These are phyloP conservation scores for Pelosia muscerda DNA, from an alignment of 2,888 invertebrate genomes.

Conservation along the genomic window DNA sequence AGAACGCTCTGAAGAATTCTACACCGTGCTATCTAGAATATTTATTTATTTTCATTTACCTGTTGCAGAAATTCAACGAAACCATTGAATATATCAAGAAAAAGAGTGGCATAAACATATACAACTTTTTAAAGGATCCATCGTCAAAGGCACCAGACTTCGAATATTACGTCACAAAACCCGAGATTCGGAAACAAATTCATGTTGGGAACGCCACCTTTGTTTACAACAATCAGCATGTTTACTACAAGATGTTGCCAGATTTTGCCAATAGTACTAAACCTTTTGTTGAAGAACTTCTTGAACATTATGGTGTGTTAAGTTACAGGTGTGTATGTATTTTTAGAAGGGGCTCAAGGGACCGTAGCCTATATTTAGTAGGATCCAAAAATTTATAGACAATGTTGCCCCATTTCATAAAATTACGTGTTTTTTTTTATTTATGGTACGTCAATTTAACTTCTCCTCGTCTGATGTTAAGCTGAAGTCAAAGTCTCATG, in stretches of 20 bases:
- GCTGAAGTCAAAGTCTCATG: no score
- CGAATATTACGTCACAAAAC: slow-evolving; percentile 58
- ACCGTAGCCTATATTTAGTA: background rate
- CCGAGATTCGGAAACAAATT: slow-evolving; percentile 78
- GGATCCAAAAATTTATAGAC: no score
- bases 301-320: slow-evolving; percentile 88
- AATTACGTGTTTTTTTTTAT: no score
- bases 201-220: slow-evolving; percentile 73
- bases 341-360: background rate
- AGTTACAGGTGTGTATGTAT: slow-evolving; percentile 81
- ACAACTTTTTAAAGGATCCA: slow-evolving; percentile 59
- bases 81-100: slow-evolving; percentile 69
- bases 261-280: slow-evolving; percentile 91
- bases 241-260: slow-evolving; percentile 87
- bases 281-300: slow-evolving; percentile 86
- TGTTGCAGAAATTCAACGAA: slow-evolving; percentile 67
- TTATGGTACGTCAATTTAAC: no score
- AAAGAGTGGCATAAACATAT: slow-evolving; percentile 59
- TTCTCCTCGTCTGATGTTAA: no score
- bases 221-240: slow-evolving; percentile 71
- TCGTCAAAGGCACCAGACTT: slow-evolving; percentile 36
- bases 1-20: background rate
- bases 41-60: background rate
- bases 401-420: no score
- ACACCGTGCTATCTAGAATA: background rate